Evolutionary conservation across 2,797 vertebrate species (phyloP).

Genomic region (Sitta carolinensis): DNA sequence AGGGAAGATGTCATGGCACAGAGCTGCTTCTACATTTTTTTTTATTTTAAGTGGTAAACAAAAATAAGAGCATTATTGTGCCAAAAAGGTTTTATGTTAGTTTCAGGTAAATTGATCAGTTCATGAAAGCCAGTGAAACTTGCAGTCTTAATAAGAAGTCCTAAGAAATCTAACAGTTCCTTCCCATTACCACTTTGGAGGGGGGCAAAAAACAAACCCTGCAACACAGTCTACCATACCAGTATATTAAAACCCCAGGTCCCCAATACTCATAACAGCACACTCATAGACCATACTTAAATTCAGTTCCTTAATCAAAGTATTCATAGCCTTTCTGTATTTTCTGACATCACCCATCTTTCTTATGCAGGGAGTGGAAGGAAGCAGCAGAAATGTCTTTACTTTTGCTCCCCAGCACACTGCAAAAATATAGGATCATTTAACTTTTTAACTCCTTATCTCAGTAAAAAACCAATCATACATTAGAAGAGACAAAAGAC

Average conservation of each 20-base stretch:
- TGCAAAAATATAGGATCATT: neutral
- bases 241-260: neutral
- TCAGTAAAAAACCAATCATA: neutral
- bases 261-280: neutral
- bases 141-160: neutral
- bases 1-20: neutral
- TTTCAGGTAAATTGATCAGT: neutral
- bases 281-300: neutral
- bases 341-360: neutral
- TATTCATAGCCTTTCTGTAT: neutral
- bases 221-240: neutral
- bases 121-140: neutral
- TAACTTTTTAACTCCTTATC: neutral
- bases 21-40: neutral
- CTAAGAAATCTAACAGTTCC: neutral
- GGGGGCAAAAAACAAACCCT: neutral
- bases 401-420: neutral
- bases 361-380: neutral
- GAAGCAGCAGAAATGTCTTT: neutral
- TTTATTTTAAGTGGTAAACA: neutral
- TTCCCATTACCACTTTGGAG: neutral
- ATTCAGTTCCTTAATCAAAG: neutral
- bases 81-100: neutral
- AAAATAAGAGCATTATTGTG: neutral
- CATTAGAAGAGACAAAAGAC: neutral